Conservation (phyloP, 2,113 vertebrate genomes). For the Edolisoma coerulescens region DNA sequence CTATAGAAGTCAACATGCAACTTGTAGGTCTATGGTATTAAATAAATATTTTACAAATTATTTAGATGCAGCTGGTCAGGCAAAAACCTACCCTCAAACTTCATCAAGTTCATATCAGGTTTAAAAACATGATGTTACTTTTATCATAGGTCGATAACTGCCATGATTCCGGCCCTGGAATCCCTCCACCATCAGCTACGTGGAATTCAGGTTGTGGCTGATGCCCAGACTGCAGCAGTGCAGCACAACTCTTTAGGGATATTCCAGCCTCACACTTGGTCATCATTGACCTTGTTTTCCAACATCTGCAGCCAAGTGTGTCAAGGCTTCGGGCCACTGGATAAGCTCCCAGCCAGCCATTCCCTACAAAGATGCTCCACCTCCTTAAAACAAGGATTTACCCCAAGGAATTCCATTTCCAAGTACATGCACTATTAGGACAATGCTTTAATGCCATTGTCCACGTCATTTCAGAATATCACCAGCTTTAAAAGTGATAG, state of each 20-base stretch:
- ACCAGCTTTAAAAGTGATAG: not conserved
- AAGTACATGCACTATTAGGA: not conserved
- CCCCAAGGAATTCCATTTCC: not conserved
- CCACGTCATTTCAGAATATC: conserved; percentile 2
- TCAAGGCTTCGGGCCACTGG: not conserved
- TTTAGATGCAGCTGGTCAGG: conserved; percentile 43
- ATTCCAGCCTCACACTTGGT: not conserved
- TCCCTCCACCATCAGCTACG: not conserved
- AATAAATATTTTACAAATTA: conserved; percentile 34
- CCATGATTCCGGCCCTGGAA: not conserved
- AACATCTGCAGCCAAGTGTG: not conserved
- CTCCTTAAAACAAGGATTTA: not conserved
- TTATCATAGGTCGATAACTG: not conserved
- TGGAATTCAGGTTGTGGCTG: not conserved
- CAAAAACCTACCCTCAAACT: conserved; percentile 12
- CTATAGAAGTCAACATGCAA: conserved; percentile 44
- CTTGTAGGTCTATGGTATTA: conserved; percentile 42
- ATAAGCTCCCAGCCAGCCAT: not conserved
- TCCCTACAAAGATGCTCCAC: not conserved
- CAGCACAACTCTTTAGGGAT: not conserved
- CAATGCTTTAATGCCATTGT: not conserved
- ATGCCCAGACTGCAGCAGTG: not conserved
- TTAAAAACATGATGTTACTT: not conserved
- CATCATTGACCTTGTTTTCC: not conserved
- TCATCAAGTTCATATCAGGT: not conserved